Conservation (phyloP, 2,888 invertebrate genomes). For the Aphidoletes aphidimyza region DNA sequence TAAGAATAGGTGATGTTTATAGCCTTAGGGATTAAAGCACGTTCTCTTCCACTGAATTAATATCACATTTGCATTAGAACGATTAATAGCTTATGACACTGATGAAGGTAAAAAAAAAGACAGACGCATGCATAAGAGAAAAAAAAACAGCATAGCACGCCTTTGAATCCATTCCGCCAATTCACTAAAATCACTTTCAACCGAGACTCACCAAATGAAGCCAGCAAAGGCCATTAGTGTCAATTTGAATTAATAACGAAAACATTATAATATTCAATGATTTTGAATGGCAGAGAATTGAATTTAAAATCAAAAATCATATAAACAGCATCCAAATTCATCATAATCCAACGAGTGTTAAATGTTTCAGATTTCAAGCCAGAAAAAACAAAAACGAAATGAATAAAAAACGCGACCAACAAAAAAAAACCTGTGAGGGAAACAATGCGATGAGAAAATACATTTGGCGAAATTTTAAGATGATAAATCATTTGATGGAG, state of each 20-base stretch:
- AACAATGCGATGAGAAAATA: neutral
- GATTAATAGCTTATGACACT: neutral
- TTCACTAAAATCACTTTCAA: neutral
- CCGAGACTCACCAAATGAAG: too few relatives aligned
- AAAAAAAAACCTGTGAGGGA: too few relatives aligned
- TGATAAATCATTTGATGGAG: neutral
- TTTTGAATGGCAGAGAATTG: conserved; percentile 4
- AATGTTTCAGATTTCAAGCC: too few relatives aligned
- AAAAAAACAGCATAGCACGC: too few relatives aligned
- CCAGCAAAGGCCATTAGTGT: neutral
- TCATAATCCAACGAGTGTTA: too few relatives aligned
- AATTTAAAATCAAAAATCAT: neutral
- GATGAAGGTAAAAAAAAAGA: neutral
- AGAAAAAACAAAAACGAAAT: too few relatives aligned
- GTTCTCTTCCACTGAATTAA: neutral
- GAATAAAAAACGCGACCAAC: too few relatives aligned
- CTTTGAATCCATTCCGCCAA: neutral
- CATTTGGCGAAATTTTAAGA: too few relatives aligned
- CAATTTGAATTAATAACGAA: neutral
- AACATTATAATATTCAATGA: neutral
- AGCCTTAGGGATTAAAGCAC: neutral
- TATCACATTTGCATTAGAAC: neutral
- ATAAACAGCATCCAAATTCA: too few relatives aligned
- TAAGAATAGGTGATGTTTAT: too few relatives aligned
- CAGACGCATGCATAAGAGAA: conserved; percentile 14